These are phyloP conservation scores for Epirrhoe tristata DNA, from an alignment of 2,888 invertebrate genomes.

Conservation along the genomic window DNA sequence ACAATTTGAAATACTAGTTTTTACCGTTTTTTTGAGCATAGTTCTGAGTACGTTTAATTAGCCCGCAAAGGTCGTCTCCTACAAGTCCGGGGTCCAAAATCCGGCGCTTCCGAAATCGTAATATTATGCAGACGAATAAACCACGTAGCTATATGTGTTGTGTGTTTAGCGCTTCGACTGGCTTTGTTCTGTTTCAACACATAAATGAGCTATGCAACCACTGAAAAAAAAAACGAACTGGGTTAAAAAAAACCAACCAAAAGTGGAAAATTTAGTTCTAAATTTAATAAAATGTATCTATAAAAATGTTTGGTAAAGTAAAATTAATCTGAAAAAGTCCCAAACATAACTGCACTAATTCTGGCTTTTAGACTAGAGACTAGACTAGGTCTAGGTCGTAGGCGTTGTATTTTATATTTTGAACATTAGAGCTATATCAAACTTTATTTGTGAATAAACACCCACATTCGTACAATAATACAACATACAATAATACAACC, in stretches of 20 bases:
- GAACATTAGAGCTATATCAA: not conserved
- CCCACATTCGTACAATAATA: not conserved
- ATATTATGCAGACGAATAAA: constrained; percentile 20
- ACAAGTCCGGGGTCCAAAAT: constrained; percentile 39
- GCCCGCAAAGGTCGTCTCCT: constrained; percentile 6
- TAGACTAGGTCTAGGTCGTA: not conserved
- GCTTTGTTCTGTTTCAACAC: constrained; percentile 31
- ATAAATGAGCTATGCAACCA: constrained; percentile 88
- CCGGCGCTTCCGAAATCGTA: constrained; percentile 40
- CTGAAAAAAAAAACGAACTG: constrained; percentile 76
- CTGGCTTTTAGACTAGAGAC: not conserved
- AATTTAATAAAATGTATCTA: no score
- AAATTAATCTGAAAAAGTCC: no score
- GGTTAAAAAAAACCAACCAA: not conserved
- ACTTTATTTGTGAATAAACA: not conserved
- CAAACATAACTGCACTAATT: not conserved
- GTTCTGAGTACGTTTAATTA: not conserved
- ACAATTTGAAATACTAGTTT: no score
- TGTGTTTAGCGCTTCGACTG: constrained; percentile 20
- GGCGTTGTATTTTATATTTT: not conserved
- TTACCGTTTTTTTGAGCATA: not conserved
- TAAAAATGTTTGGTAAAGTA: no score
- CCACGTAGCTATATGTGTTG: constrained; percentile 15
- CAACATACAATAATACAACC: not conserved
- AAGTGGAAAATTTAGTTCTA: not conserved